Evolutionary conservation across 2,888 invertebrate genomes (phyloP), one percentile per base, ranked within the genome.

Genomic region (Nomada ruficornis): DNA sequence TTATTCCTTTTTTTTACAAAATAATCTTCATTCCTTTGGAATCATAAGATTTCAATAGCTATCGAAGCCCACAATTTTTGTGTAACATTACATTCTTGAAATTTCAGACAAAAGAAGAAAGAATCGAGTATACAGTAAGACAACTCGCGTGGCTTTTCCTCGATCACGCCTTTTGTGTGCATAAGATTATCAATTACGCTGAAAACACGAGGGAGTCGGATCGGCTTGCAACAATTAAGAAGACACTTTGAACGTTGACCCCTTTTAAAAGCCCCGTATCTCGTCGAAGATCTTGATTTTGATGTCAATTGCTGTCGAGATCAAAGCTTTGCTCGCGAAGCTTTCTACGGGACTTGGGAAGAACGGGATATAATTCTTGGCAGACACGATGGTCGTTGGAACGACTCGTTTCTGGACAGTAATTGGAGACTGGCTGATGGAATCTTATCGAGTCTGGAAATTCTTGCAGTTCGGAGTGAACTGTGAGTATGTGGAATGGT

Each of bases 181-280:
- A 50, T 13, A n/a, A 50, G 60, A 47, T 36, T 62, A 73, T 73
- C 54, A 64, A 73, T 77, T 65, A 47, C n/a, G 20, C 29, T n/a
- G 50, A 42, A 67, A 20, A 29, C 18, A 4, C 47, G 62, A 64
- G 15, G 13, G 36, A 42, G 44, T 57, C 50, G 47, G 63, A 50
- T 64, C 23, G 23, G 52, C 57, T 79, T n/a, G 69, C 69, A 77
- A 73, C 72, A 69, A 76, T 80, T 80, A 73, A 77, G 62, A 67
- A 63, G 42, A n/a, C 62, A 55, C 63, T 82, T 80, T 59, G 5
- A 54, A 15, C 47, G 55, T 70, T 44, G 72, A 67, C 72, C 65
- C 20, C 52, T n/a, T 80, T 82, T n/a, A 26, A 50, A n/a, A 23
- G 11, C 50, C 36, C 11, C 36, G 13, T 26, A 20, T 62, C 65